A percentile compares a stretch with the other conserved stretches of the same genome.
Conservation (phyloP, 30 jellyfish, hydroid and myxozoan species). For the Hydractinia symbiolongicarpus region DNA sequence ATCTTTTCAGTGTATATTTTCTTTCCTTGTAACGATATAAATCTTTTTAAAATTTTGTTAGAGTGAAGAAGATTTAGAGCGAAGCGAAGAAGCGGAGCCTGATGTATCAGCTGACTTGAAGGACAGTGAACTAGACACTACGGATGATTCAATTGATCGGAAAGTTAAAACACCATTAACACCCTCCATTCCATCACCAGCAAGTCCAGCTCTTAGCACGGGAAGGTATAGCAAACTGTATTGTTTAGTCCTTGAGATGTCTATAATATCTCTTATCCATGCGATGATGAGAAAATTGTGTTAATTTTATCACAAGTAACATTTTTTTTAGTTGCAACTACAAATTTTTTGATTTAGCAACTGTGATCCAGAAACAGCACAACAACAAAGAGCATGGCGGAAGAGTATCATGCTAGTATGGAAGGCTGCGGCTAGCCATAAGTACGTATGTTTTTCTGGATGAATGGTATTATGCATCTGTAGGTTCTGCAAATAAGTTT, state of each 20-base stretch:
- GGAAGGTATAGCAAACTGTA: constrained; percentile 59
- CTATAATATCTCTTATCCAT: background rate
- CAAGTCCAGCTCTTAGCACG: constrained; percentile 92
- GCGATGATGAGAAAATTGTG: background rate
- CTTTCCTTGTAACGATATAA: too few relatives aligned
- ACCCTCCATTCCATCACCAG: constrained; percentile 84
- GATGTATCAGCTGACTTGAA: constrained; percentile 17
- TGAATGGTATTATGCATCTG: too few relatives aligned
- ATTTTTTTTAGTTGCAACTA: too few relatives aligned
- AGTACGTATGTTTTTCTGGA: constrained; percentile 35
- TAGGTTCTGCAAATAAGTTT: too few relatives aligned
- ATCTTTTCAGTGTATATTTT: too few relatives aligned
- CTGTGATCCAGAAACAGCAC: constrained; percentile 89
- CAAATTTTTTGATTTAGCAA: constrained; percentile 3
- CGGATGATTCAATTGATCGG: constrained; percentile 11
- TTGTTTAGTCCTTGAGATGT: background rate
- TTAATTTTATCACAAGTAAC: too few relatives aligned
- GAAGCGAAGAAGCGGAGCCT: constrained; percentile 10
- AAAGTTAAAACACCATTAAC: constrained; percentile 49
- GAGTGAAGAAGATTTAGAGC: constrained; percentile 36
- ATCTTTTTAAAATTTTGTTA: background rate
- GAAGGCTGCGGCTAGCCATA: constrained; percentile 98
- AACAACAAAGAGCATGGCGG: constrained; percentile 96
- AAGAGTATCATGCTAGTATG: constrained; percentile 97
- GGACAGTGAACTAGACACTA: constrained; percentile 11